A percentile compares a stretch with the other conserved stretches of the same genome.
phyloP scores from a whole-genome alignment of 2,113 vertebrate species.

The Petroica traversi region DNA sequence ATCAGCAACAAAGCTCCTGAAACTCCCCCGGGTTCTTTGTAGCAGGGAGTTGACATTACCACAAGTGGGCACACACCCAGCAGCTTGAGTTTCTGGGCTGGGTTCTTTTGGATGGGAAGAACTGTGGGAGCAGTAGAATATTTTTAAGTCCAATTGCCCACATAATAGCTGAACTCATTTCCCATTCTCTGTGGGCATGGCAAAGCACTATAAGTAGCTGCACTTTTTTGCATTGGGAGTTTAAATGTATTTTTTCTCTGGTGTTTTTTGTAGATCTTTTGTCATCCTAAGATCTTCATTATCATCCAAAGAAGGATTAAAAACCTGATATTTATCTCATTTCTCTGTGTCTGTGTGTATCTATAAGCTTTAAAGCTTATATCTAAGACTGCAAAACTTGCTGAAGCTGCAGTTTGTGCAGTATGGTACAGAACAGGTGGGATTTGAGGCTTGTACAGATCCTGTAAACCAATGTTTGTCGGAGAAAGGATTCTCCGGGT shows the following conservation, averaged over 20 bases:
- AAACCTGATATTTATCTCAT: not conserved
- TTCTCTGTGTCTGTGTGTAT: not conserved
- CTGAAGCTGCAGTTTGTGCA: not conserved
- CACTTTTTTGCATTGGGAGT: not conserved
- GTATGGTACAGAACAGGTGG: not conserved
- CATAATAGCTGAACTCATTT: not conserved
- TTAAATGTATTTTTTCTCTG: not conserved
- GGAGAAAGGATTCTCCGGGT: not conserved
- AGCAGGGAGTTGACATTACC: not conserved
- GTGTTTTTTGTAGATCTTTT: slow-evolving; percentile 24
- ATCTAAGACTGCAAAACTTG: not conserved
- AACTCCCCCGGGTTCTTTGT: not conserved
- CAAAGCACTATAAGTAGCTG: not conserved
- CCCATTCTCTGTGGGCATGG: not conserved
- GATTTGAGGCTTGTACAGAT: not conserved
- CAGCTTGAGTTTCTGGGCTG: not conserved
- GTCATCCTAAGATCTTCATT: slow-evolving; percentile 33
- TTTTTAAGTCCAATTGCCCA: not conserved
- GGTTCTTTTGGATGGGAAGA: not conserved
- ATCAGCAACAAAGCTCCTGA: not conserved
- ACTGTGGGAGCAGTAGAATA: not conserved
- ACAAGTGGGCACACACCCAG: not conserved
- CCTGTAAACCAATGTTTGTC: not conserved
- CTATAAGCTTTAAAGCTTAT: not conserved
- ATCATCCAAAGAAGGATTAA: slow-evolving; percentile 23